Evolutionary conservation across 2,113 vertebrate genomes (phyloP).

Genomic region (Leptobrachium ailaonicum): DNA sequence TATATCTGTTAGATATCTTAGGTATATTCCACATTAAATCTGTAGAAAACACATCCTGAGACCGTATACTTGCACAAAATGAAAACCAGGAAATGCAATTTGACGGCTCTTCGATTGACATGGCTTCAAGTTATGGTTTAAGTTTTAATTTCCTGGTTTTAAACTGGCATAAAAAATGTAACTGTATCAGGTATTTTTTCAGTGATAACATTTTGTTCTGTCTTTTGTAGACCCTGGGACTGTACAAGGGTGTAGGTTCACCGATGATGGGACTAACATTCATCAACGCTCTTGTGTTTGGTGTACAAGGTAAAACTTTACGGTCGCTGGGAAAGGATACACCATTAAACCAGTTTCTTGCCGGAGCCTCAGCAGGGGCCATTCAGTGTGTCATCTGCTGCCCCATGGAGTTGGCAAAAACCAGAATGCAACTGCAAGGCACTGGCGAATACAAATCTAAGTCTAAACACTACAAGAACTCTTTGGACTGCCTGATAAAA

Average conservation of each 20-base stretch:
- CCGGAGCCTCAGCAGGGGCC: slow-evolving; percentile 85
- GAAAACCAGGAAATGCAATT: too few relatives aligned
- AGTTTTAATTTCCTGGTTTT: too few relatives aligned
- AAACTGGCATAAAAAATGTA: too few relatives aligned
- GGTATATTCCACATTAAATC: too few relatives aligned
- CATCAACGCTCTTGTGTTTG: slow-evolving; percentile 96
- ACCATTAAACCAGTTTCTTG: slow-evolving; percentile 89
- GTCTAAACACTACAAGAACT: slow-evolving; percentile 86
- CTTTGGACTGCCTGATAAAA: slow-evolving; percentile 86
- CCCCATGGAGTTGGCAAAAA: slow-evolving; percentile 97
- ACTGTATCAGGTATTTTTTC: too few relatives aligned
- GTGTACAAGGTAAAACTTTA: slow-evolving; percentile 90
- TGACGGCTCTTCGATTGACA: too few relatives aligned
- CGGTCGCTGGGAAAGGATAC: slow-evolving; percentile 83
- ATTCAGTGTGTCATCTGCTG: slow-evolving; percentile 95
- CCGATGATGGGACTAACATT: slow-evolving; percentile 98
- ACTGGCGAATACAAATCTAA: slow-evolving; percentile 81
- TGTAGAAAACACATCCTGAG: too few relatives aligned
- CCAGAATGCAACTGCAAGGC: slow-evolving; percentile 93
- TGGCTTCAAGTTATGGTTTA: too few relatives aligned
- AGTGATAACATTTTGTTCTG: not conserved
- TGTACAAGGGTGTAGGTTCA: slow-evolving; percentile 95
- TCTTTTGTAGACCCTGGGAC: slow-evolving; percentile 76
- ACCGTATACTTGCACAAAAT: too few relatives aligned
- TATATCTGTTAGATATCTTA: too few relatives aligned